Evolutionary conservation across 2,888 invertebrate genomes (phyloP), one percentile per base, ranked within the genome.

Genomic region (Leucoma salicis): DNA sequence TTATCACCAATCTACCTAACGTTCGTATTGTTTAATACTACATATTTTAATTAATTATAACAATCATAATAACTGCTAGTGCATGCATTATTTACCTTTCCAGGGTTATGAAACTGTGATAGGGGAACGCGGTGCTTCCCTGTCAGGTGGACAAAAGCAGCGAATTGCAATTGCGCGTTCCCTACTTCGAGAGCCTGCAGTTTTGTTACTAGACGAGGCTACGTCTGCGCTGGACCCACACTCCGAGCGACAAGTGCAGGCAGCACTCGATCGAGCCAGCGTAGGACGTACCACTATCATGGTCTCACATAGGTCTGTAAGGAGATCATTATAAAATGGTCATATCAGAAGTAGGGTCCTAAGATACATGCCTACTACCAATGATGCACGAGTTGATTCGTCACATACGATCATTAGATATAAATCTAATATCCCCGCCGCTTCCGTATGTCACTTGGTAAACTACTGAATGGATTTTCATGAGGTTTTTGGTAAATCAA

Each of bases 111-210:
- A 95, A 31, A 96, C 96, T 3, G 73, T 94, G 56, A 95, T 96
- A 35, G 96, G 96, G 0, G 95, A 96, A 66, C 89, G 94, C 35
- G 96, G 96, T 0, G 93, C 94, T 0, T 95, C 95, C 49, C 82
- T 96, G 35, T 95, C 95, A 2, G 96, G 96, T 0, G 96, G 96
- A 0, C 96, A 96, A 74, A 96, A 95, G 66, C 96, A 96, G 71
- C 90, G 95, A 40, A 93, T 96, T 35, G 96, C 96, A 4, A 96
- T 97, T 46, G 96, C 96, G 0, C 88, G 96, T 29, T 96, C 96
- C 0, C 75, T 96, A 48, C 90, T 96, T 1, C 89, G 94, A 8
- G 92, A 95, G 62, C 96, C 96, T 0, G 92, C 92, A 31, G 93
- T 96, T 36, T 82, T 95, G 37, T 77, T 95, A 12, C 78, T 95